Conservation (phyloP, 2,113 vertebrate genomes). For the Abramis brama region DNA sequence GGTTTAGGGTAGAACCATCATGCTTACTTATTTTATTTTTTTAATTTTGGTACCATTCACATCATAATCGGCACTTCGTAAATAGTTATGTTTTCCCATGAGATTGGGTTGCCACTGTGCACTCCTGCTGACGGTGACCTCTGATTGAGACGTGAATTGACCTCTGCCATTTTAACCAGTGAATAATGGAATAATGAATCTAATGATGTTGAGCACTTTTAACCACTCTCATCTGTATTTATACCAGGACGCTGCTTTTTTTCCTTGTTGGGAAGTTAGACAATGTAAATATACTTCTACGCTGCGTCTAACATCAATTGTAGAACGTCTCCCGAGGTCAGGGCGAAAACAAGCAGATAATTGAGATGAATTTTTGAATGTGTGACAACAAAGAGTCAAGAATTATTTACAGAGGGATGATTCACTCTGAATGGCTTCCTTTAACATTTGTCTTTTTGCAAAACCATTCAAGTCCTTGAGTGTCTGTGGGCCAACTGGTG, state of each 20-base stretch:
- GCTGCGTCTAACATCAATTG: not conserved
- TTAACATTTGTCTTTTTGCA: not conserved
- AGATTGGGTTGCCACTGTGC: not conserved
- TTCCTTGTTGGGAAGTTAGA: not conserved
- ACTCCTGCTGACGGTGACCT: not conserved
- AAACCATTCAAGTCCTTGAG: not conserved
- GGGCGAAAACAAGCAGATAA: not conserved
- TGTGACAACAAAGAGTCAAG: not conserved
- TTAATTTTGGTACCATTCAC: too few species aligned
- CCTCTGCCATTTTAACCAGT: too few species aligned
- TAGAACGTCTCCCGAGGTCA: not conserved
- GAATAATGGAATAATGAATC: too few species aligned
- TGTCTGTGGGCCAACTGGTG: not conserved
- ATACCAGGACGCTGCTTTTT: not conserved
- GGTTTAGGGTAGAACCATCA: too few species aligned
- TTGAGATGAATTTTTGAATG: not conserved
- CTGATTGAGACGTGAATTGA: too few species aligned
- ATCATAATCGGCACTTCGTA: too few species aligned
- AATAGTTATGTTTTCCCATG: too few species aligned
- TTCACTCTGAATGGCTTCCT: not conserved
- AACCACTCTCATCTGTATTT: slow-evolving; percentile 21
- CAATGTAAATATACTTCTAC: slow-evolving; percentile 11
- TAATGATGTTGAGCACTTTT: not conserved
- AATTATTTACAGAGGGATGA: slow-evolving; percentile 3
- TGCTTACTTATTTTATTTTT: too few species aligned